phyloP scores from a whole-genome alignment of 2,797 vertebrate genomes.

The Rhinogobio ventralis region DNA sequence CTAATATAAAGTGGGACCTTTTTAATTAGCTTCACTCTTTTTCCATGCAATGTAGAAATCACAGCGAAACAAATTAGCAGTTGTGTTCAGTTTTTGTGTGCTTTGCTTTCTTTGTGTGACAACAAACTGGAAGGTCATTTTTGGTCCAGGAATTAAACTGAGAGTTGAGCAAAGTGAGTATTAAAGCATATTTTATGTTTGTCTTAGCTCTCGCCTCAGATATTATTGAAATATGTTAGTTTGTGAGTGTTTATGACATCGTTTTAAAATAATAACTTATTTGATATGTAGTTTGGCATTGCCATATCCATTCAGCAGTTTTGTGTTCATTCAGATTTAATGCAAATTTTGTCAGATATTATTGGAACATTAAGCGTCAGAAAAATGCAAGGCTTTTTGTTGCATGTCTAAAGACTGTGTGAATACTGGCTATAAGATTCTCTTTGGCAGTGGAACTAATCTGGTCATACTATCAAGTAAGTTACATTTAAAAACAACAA shows the following conservation, averaged over 20 bases:
- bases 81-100: neutral
- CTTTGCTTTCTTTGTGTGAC: conserved; percentile 48
- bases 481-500: neutral
- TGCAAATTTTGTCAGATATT: neutral
- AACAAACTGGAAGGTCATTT: conserved; percentile 38
- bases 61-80: neutral
- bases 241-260: neutral
- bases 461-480: conserved; percentile 40
- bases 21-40: neutral
- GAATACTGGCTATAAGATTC: conserved; percentile 49
- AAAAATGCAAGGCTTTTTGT: conserved; percentile 29
- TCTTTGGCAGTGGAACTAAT: conserved; percentile 49
- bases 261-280: neutral
- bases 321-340: neutral
- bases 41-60: neutral
- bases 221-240: neutral
- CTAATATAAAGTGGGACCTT: too few species aligned
- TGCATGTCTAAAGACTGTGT: conserved; percentile 43
- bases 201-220: neutral
- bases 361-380: neutral
- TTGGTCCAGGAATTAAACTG: conserved; percentile 46
- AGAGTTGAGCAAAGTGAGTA: conserved; percentile 69
- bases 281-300: neutral
- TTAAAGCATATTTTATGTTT: neutral
- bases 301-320: neutral